A percentile compares a stretch with the other conserved stretches of the same genome.
Conservation (phyloP, 2,113 vertebrate genomes). For the Natator depressus region DNA sequence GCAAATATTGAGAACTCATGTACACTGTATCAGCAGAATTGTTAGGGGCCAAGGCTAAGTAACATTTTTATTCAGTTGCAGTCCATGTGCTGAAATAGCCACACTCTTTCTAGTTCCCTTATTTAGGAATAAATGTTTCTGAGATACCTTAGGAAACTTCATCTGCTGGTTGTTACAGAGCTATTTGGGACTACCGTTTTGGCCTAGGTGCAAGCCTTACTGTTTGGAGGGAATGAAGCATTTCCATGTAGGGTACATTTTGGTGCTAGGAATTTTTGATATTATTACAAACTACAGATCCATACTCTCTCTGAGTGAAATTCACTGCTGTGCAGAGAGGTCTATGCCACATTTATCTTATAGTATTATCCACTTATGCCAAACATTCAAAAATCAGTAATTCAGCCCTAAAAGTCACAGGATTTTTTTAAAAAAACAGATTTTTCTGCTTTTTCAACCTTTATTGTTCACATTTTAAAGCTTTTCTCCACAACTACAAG, state of each 20-base stretch:
- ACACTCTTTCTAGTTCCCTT: not conserved
- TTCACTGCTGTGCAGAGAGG: not conserved
- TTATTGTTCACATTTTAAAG: not conserved
- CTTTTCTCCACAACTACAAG: not conserved
- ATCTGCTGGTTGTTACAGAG: not conserved
- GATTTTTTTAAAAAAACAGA: not conserved
- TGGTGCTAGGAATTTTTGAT: not conserved
- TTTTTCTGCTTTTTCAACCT: not conserved
- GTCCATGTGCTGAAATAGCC: not conserved
- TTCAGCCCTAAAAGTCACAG: not conserved
- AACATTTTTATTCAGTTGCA: not conserved
- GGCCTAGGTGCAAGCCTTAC: not conserved
- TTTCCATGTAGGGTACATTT: not conserved
- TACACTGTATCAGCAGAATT: not conserved
- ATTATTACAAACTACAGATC: not conserved
- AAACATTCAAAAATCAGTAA: not conserved
- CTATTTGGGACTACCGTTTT: not conserved
- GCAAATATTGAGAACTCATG: not conserved
- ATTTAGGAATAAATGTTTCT: not conserved
- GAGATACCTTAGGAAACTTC: not conserved
- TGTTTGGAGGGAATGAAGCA: not conserved
- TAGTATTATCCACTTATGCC: not conserved
- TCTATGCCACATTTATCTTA: not conserved
- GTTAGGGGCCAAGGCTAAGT: not conserved
- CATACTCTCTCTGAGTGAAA: not conserved